Conservation (phyloP, 92 coral and sea anemone species). For the Paragorgia papillata region DNA sequence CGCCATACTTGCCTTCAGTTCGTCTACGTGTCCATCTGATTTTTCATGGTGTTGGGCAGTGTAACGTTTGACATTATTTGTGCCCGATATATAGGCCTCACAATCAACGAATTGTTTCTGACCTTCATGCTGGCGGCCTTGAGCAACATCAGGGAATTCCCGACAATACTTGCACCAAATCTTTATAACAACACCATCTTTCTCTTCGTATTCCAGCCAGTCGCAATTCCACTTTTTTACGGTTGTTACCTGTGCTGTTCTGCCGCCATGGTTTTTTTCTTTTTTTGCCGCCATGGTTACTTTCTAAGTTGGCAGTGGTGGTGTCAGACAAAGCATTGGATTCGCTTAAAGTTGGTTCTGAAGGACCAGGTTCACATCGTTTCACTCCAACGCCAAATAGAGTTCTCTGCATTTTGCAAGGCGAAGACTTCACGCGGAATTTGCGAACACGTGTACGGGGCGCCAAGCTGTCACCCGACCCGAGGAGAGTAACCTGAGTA, state of each 20-base stretch:
- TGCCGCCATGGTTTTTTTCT: constrained; percentile 1
- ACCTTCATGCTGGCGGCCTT: not conserved
- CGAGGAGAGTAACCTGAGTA: too few species aligned
- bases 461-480: too few species aligned
- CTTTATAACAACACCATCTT: not conserved
- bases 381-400: too few species aligned
- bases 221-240: constrained; percentile 16
- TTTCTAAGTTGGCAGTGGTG: too few species aligned
- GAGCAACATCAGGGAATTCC: constrained; percentile 1
- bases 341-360: too few species aligned
- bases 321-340: too few species aligned
- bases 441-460: too few species aligned
- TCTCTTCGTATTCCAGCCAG: constrained; percentile 11
- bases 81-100: not conserved
- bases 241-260: constrained; percentile 6
- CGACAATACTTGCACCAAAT: constrained; percentile 10
- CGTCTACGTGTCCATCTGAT: not conserved
- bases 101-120: not conserved
- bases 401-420: too few species aligned
- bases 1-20: not conserved
- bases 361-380: too few species aligned
- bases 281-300: not conserved
- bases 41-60: not conserved
- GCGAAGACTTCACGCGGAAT: too few species aligned
- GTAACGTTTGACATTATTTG: not conserved